These are phyloP conservation scores for Drosophila seclusa DNA, from an alignment of 2,888 invertebrate genomes.

Conservation along the genomic window DNA sequence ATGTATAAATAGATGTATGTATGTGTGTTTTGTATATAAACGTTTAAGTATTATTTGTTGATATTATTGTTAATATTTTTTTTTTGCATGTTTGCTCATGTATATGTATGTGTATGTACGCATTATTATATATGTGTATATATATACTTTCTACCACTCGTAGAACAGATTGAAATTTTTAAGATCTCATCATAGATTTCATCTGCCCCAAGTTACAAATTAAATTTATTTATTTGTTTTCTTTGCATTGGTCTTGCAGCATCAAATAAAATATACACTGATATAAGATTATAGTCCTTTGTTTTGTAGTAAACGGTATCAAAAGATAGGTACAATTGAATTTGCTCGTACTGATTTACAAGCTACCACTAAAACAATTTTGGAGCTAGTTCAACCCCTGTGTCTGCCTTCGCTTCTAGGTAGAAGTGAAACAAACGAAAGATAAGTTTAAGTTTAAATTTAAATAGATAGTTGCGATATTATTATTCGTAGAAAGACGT, in stretches of 20 bases:
- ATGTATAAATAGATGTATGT: constrained; percentile 71
- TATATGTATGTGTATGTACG: constrained; percentile 39
- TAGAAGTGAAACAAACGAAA: constrained; percentile 22
- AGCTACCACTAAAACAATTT: constrained; percentile 72
- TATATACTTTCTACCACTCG: constrained; percentile 39
- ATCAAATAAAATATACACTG: constrained; percentile 53
- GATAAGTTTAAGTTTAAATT: constrained; percentile 11
- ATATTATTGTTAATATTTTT: constrained; percentile 39
- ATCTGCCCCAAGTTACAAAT: constrained; percentile 31
- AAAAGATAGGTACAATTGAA: constrained; percentile 82
- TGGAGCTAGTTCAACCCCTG: constrained; percentile 25
- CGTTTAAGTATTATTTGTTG: constrained; percentile 56
- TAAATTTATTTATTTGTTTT: constrained; percentile 24
- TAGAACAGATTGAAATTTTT: constrained; percentile 57
- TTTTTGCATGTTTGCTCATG: constrained; percentile 52
- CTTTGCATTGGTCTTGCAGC: constrained; percentile 67
- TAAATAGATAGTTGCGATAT: constrained; percentile 2
- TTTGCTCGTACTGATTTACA: constrained; percentile 54
- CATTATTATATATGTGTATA: constrained; percentile 41
- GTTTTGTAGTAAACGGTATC: constrained; percentile 82
- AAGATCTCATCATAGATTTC: constrained; percentile 45
- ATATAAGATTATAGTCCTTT: constrained; percentile 80
- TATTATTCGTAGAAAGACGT: constrained; percentile 10
- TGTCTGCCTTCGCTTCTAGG: constrained; percentile 25
- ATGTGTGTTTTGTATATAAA: constrained; percentile 69